Base-by-base conservation (phyloP, 2,888 invertebrate species). In the Clunio marinus region DNA sequence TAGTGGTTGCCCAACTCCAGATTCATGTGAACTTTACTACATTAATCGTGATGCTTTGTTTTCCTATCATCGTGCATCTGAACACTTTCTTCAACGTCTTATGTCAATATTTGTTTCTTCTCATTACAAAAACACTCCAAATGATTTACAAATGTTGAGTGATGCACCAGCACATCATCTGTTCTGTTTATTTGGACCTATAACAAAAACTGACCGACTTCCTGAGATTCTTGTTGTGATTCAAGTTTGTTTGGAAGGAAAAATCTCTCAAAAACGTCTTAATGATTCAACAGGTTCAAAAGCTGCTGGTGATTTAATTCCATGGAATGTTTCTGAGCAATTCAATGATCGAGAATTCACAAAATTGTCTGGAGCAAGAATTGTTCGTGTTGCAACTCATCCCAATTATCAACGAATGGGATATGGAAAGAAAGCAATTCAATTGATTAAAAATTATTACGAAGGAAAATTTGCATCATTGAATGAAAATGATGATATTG, bases 61-160 rank as follows among this genome's bases (percentile, higher is more conserved):
- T 80, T 96, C 96, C 68, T 98, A 94, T 77, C 96, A 98, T 76
- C 89, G 89, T 75, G 95, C 95, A 0, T 91, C 93, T 0, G 94
- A 94, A 78, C 84, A 88, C 1, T 98, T 99, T 78, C 81, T 99
- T 8, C 96, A 97, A 73, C 83, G 93, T 70, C 77, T 99, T 8
- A 93, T 99, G 72, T 86, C 94, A 13, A 86, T 99, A 51, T 97
- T 95, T 76, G 98, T 98, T 0, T 88, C 99, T 0, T 97, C 98
- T 4, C 99, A 99, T 81, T 99, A 99, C 77, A 99, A 98, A 87
- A 99, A 99, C 81, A 93, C 93, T 69, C 99, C 99, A 0, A 97
- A 99, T 80, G 99, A 99, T 81, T 82, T 99, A 46, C 98, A 99
- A 81, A 88, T 99, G 84, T 84, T 99, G 81, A 95, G 97, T 13